phyloP scores from a whole-genome alignment of 2,113 vertebrate genomes.

The Cichladusa arquata region DNA sequence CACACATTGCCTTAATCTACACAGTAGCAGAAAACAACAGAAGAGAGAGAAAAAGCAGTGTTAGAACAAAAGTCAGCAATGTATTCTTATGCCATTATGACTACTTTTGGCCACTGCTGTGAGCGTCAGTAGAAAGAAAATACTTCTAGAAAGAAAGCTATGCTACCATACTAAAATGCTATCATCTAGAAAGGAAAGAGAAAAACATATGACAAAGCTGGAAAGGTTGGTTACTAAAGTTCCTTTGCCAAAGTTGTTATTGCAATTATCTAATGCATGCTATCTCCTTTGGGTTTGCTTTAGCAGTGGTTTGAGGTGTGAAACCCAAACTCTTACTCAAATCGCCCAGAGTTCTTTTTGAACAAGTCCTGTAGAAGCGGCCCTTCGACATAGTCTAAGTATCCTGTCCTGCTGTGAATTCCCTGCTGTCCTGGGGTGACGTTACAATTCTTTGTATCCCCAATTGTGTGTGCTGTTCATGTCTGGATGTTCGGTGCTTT shows the following conservation, averaged over 20 bases:
- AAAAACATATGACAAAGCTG: neutral
- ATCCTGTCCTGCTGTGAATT: neutral
- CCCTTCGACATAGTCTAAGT: neutral
- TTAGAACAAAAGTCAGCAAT: neutral
- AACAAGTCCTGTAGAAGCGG: neutral
- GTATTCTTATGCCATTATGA: neutral
- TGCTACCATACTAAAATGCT: neutral
- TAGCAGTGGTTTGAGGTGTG: neutral
- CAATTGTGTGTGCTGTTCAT: no score
- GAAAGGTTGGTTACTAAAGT: neutral
- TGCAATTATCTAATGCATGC: neutral
- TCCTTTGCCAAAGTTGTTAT: neutral
- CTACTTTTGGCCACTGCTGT: neutral
- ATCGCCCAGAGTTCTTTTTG: neutral
- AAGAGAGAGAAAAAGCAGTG: neutral
- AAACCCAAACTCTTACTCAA: neutral
- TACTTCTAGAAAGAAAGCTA: neutral
- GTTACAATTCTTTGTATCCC: no score
- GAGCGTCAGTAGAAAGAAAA: neutral
- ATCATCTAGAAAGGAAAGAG: neutral
- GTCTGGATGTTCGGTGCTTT: no score
- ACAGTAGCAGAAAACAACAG: neutral
- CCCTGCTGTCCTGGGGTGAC: no score
- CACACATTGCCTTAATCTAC: neutral
- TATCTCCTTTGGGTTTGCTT: neutral